Evolutionary conservation across 2,888 invertebrate genomes (phyloP), one percentile per base, ranked within the genome.

Genomic region (Sipunculus nudus): DNA sequence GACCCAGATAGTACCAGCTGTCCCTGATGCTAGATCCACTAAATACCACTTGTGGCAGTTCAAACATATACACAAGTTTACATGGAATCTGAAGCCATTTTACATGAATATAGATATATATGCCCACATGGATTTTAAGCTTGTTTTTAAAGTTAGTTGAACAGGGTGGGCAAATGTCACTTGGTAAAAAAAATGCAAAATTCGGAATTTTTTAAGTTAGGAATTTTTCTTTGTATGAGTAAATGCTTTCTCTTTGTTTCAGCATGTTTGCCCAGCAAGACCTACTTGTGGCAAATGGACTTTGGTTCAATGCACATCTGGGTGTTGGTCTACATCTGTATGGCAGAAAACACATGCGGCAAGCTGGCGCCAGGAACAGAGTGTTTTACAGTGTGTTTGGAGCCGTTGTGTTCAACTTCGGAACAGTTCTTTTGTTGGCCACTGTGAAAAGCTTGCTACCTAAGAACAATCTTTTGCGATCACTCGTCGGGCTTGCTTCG

Each of bases 351-450:
- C 93, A 94, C 79, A 86, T 94, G 82, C 10, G 87, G 87, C 29
- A 86, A 87, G 59, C 87, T 87, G 67, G 88, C 88, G 59, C 87
- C 89, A 69, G 85, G 88, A 31, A 93, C 89, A 86, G 91, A 89
- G 86, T 92, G 23, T 71, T 83, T 54, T 85, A 81, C 75, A 81
- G 82, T 63, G 80, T 83, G 3, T 84, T 85, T 67, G 80, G 84
- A 16, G 68, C 80, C 0, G 72, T 92, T 10, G 87, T 95, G 25
- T 92, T 95, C 87, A 93, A 93, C 68, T 89, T 96, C 78, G 95
- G 96, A 16, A 94, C 94, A 0, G 91, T 95, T 47, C 87, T 96
- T 59, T 85, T 91, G 65, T 94, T 94, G 92, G 95, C 95, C 8
- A 89, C 95, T 38, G 84, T 92, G 40, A 89, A 93, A 52, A 91